Conservation (phyloP, 2,888 invertebrate genomes). For the Eilema caniola region DNA sequence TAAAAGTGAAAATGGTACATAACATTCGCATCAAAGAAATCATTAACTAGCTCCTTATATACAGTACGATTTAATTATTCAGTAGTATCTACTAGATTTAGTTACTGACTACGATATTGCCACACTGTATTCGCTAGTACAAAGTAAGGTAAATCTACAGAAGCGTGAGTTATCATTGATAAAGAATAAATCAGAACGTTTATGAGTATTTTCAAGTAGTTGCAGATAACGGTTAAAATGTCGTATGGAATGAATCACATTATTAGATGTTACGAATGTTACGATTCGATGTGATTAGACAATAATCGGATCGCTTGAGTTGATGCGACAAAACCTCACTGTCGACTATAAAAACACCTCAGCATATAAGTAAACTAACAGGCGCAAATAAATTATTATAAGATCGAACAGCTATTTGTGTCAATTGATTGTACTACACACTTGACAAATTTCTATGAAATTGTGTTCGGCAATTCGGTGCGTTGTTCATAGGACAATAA, state of each 20-base stretch:
- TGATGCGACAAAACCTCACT: not conserved
- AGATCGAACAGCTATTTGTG: slow-evolving; percentile 42
- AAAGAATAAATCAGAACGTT: too few species aligned
- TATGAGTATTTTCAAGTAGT: too few species aligned
- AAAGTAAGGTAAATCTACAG: too few species aligned
- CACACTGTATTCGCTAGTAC: too few species aligned
- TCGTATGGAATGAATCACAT: too few species aligned
- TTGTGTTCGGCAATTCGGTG: slow-evolving; percentile 51
- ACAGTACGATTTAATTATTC: not conserved
- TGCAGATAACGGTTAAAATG: not conserved
- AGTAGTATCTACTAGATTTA: too few species aligned
- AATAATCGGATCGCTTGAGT: not conserved
- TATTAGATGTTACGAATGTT: not conserved
- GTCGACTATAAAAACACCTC: not conserved
- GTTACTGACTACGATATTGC: too few species aligned
- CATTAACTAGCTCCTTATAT: not conserved
- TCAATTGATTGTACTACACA: slow-evolving; percentile 60
- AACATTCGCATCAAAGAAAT: not conserved
- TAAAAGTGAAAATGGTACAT: slow-evolving; percentile 24
- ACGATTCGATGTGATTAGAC: not conserved
- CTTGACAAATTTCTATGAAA: slow-evolving; percentile 58
- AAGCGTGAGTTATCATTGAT: too few species aligned
- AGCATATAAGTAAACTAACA: not conserved
- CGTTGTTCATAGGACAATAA: slow-evolving; percentile 51
- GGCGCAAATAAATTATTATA: not conserved